A percentile compares a stretch with the other conserved stretches of the same genome.
Evolutionary conservation across 2,113 vertebrate species (phyloP).

Genomic region (Oxygymnocypris stewartii): DNA sequence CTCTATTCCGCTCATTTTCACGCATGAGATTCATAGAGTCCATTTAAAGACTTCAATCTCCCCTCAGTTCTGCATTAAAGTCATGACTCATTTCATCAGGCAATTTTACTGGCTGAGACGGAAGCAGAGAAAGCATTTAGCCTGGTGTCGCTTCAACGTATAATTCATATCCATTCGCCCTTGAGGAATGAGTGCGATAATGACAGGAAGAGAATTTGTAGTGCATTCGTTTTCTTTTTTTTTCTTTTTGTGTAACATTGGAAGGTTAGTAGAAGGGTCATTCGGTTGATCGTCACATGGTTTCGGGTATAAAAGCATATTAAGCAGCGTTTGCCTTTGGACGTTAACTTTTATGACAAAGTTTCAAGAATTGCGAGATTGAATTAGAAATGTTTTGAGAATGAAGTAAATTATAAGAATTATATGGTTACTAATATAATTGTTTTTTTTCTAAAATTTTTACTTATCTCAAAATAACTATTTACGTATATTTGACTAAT

Average conservation of each 20-base stretch:
- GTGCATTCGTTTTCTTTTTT: neutral
- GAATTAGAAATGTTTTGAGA: neutral
- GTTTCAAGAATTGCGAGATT: neutral
- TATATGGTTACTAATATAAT: neutral
- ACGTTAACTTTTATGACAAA: neutral
- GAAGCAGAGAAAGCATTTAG: slow-evolving; percentile 45
- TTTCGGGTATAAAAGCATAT: neutral
- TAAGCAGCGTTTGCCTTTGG: neutral
- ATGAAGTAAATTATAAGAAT: neutral
- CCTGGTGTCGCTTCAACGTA: slow-evolving; percentile 20
- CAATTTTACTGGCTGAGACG: slow-evolving; percentile 31
- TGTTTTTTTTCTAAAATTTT: too few species aligned
- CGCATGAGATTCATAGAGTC: slow-evolving; percentile 34
- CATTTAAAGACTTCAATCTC: slow-evolving; percentile 52
- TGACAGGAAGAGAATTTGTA: slow-evolving; percentile 24
- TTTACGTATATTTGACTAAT: too few species aligned
- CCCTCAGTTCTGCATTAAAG: slow-evolving; percentile 55
- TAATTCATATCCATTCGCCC: slow-evolving; percentile 33
- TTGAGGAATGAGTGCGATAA: slow-evolving; percentile 23
- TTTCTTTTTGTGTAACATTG: neutral
- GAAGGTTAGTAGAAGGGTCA: neutral
- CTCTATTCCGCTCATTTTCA: slow-evolving; percentile 13
- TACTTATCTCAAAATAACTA: too few species aligned
- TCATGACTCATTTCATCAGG: slow-evolving; percentile 57
- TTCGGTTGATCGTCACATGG: neutral